These are phyloP conservation scores for Nasonia longicornis DNA, from an alignment of 1,140 invertebrate species.

Conservation along the genomic window DNA sequence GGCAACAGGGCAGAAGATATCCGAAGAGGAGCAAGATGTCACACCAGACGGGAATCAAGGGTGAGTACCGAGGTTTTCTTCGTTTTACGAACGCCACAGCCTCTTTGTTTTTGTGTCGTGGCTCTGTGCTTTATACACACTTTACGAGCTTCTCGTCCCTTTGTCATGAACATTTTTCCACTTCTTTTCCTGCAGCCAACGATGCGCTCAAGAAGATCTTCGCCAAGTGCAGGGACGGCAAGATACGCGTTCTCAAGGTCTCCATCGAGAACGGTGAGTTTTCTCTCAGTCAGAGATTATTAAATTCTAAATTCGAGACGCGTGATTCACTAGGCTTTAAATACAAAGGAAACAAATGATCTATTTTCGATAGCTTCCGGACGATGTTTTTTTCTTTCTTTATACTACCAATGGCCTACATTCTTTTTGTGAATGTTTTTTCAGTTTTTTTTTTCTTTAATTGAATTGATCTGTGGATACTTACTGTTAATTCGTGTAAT, in stretches of 20 bases:
- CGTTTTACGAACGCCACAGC: not conserved
- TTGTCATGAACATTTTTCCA: conserved; percentile 45
- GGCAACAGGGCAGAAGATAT: conserved; percentile 39
- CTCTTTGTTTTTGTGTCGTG: no score
- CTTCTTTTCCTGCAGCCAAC: conserved; percentile 77
- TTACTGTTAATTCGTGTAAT: not conserved
- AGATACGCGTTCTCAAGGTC: conserved; percentile 84
- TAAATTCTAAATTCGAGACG: not conserved
- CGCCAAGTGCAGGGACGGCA: conserved; percentile 84
- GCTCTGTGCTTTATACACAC: not conserved
- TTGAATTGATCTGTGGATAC: not conserved
- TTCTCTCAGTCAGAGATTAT: not conserved
- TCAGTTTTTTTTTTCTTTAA: not conserved
- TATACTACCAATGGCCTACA: not conserved
- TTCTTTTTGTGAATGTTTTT: not conserved
- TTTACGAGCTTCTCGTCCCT: not conserved
- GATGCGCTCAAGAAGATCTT: conserved; percentile 84
- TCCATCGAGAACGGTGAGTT: conserved; percentile 86
- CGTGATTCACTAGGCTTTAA: not conserved
- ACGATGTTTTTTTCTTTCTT: not conserved
- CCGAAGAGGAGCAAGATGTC: conserved; percentile 71
- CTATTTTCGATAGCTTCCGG: not conserved
- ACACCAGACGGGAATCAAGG: conserved; percentile 84
- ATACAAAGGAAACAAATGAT: not conserved
- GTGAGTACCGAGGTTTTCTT: conserved; percentile 59